Evolutionary conservation across 1,140 invertebrate genomes (phyloP), one percentile per base, ranked within the genome.

Genomic region (Nasonia giraulti): DNA sequence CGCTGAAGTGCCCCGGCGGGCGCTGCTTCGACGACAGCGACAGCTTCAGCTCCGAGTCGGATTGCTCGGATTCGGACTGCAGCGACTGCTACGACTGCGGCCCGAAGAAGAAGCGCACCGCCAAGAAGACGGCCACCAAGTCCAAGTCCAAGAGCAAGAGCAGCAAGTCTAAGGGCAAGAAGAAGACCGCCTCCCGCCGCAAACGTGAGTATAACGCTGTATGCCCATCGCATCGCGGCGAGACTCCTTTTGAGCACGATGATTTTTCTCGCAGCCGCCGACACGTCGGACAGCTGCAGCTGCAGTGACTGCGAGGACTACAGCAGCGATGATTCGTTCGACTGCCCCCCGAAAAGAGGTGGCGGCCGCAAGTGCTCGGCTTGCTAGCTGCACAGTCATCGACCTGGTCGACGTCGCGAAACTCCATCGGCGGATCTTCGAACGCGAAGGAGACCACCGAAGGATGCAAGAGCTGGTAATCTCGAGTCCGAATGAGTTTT

Each of bases 151-250:
- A 17, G 0, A 27, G 20, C 23, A 83, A 78, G 12, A 7, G 23
- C 31, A 44, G 33, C 17, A 83, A 77, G 37, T 40, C 81, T n/a
- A 71, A 71, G 10, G 1, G 47, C 11, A 84, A 84, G 33, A 79
- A 79, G n/a, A 84, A 84, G 68, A 79, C 33, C n/a, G 31, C 44
- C 20, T 55, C 27, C 1, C 83, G 77, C 20, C 83, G 83, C 50
- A 31, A 33, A 68, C 66, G 83, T 79, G 50, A 83, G 82, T 71
- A 37, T 37, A 37, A 37, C 33, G 33, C 5, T 37, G 33, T 37
- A 8, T 44, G 10, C 37, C 4, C 37, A 7, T 40, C 37, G 6
- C 10, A 8, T 44, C 40, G 40, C 40, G 40, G 8, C 10, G 10
- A 44, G 40, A 44, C 40, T 44, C 8, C 40, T 44, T 6, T 37